Base-by-base conservation (phyloP, 2,113 vertebrate species). In the Pyrgilauda ruficollis region DNA sequence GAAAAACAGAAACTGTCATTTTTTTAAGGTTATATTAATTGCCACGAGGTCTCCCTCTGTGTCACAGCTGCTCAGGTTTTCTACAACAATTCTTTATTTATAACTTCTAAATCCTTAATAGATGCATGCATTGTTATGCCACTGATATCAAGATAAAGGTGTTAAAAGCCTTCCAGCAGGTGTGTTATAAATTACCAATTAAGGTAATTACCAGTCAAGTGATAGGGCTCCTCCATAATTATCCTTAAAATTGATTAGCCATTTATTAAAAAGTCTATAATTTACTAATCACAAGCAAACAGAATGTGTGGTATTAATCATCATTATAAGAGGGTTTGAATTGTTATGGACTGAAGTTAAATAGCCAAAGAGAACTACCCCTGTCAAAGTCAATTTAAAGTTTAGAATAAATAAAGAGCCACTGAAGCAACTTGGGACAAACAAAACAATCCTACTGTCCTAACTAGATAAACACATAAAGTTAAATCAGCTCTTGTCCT, bases 1-100 rank as follows among this genome's bases (percentile, higher is more conserved):
- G 31, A 35, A 67, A 75, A 76, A 2, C 10, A 1, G 0, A 67
- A 67, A 76, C 4, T 66, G 12, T 7, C 6, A 1, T 5, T 43
- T 84, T 66, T 81, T 63, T 6, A 56, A 58, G 28, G 28, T 52
- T 49, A 2, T 7, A 33, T 69, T 33, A 17, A 33, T 41, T 78
- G 11, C n/a, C 63, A 27, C 37, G 28, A 16, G n/a, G 46, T 24
- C 17, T 69, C 82, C 31, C 27, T 46, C 37, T 39, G 46, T 27
- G 22, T 17, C 78, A 37, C 3, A 44, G n/a, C 49, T 31, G 30
- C 37, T 28, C 62, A 22, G 4, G 2, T 39, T 67, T 39, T 67
- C 56, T 18, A 3, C 6, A 61, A 13, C 30, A 39, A 35, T 28
- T 30, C 39, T 41, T n/a, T 52, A 5, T n/a, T 76, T 76, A 11